Conservation (phyloP, 2,888 invertebrate genomes). For the Aphelenchoides bicaudatus region DNA sequence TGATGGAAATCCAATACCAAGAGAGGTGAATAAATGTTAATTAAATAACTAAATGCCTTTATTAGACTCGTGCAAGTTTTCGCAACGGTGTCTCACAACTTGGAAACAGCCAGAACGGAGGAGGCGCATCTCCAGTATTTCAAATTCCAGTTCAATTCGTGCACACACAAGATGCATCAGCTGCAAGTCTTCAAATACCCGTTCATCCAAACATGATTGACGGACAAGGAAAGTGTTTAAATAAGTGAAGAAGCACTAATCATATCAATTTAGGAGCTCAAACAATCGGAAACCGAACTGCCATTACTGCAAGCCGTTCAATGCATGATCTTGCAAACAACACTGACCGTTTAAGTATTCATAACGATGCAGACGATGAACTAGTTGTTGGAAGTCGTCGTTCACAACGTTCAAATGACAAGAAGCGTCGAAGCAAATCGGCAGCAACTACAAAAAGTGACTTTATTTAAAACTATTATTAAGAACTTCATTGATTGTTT, state of each 20-base stretch:
- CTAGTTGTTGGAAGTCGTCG: conserved; percentile 1
- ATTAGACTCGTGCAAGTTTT: not conserved
- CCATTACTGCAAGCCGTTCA: conserved; percentile 10
- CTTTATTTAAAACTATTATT: too few species aligned
- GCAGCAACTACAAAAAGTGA: conserved; percentile 14
- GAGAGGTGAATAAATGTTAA: not conserved
- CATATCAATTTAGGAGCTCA: too few species aligned
- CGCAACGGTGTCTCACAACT: too few species aligned
- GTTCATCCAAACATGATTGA: conserved; percentile 18
- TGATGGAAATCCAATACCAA: conserved; percentile 21
- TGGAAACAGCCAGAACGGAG: not conserved
- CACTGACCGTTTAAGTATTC: conserved; percentile 17
- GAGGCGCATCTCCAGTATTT: conserved; percentile 14
- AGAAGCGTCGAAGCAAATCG: conserved; percentile 10
- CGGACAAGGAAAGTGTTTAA: conserved; percentile 6
- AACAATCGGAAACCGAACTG: not conserved
- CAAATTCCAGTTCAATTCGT: conserved; percentile 21
- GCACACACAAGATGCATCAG: conserved; percentile 17
- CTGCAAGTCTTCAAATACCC: conserved; percentile 18
- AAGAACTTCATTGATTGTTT: too few species aligned
- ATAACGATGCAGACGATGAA: conserved; percentile 8
- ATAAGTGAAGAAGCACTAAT: not conserved
- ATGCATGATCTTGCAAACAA: conserved; percentile 15
- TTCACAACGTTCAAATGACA: not conserved
- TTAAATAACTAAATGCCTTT: not conserved